Evolutionary conservation across 2,797 vertebrate genomes (phyloP).

Genomic region (Sebastes steindachneri): DNA sequence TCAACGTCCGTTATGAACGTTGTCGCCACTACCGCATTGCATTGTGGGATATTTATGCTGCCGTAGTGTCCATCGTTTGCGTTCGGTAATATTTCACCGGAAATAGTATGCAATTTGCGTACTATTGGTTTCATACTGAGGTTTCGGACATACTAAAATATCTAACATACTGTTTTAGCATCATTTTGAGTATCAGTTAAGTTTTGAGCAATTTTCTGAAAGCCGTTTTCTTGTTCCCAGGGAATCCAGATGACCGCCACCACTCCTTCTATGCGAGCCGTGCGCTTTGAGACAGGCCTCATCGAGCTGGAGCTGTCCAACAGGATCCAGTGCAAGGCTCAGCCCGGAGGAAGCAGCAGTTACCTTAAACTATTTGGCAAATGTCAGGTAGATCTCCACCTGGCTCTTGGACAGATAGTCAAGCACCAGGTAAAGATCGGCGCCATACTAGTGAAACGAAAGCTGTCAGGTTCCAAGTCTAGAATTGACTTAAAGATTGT

Average conservation of each 20-base stretch:
- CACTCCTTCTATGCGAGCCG: slow-evolving; percentile 97
- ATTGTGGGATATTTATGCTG: too few species aligned
- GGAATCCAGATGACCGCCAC: slow-evolving; percentile 99
- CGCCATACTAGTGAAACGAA: not conserved
- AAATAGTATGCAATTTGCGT: too few species aligned
- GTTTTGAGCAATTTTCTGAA: not conserved
- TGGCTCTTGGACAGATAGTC: slow-evolving; percentile 97
- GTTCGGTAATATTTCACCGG: fast-evolving
- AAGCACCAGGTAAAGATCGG: slow-evolving; percentile 91
- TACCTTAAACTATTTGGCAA: slow-evolving; percentile 99
- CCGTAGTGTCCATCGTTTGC: too few species aligned
- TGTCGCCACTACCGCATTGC: too few species aligned
- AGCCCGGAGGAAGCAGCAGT: slow-evolving; percentile 94
- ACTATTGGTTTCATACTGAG: too few species aligned
- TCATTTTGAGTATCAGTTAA: not conserved
- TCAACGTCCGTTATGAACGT: too few species aligned
- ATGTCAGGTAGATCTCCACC: slow-evolving; percentile 97
- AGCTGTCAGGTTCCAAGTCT: not conserved
- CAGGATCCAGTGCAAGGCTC: slow-evolving; percentile 95
- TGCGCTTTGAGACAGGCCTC: slow-evolving; percentile 97
- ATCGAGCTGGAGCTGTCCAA: slow-evolving; percentile 98
- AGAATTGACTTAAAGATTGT: not conserved
- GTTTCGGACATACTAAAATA: too few species aligned
- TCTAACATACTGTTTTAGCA: too few species aligned
- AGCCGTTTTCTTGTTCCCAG: slow-evolving; percentile 68